Base-by-base conservation (phyloP, 1,140 invertebrate genomes). In the Gerris buenoi region DNA sequence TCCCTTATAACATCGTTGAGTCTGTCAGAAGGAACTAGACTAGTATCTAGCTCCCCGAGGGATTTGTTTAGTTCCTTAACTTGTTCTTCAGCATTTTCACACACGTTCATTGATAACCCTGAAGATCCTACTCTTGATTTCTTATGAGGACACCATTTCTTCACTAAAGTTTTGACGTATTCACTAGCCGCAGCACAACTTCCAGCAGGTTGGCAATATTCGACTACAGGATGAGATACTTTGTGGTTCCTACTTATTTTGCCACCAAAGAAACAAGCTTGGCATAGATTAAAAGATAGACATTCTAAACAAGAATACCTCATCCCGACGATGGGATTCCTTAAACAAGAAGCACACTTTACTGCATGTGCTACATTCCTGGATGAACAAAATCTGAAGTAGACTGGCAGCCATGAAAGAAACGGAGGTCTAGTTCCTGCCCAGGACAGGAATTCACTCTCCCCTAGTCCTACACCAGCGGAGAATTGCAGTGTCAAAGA, bases 1-100 rank as follows among this genome's bases (percentile, higher is more conserved):
- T 68, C 63, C 1, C 59, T 68, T 58, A 1, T 14, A 68, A 68
- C 58, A 65, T 59, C 63, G 65, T 26, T 22, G 23, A 67, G 23
- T 27, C 63, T 29, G 1, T 14, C 57, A 60, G 59, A 26, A 59
- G 59, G 60, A 28, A 65, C 15, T n/a, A 65, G 18, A 60, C 59
- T 57, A 59, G 29, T 28, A 59, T 46, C 23, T 5, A 60, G 23
- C 3, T 60, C 58, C 10, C 23, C 5, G 3, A 60, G 22, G 5
- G 33, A 46, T 18, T 46, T 46, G 18, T 46, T 46, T 46, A 46
- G 18, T 46, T 46, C 33, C 18, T 46, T 46, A 46, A 46, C 33
- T 10, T 18, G 5, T 5, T 46, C 33, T 46, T 46, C 33, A 5
- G 33, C 33, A 46, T 5, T 18, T 46, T 46, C 33, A 46, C 33